Base-by-base conservation (phyloP, 2,888 invertebrate species). In the Plemyria rubiginata region DNA sequence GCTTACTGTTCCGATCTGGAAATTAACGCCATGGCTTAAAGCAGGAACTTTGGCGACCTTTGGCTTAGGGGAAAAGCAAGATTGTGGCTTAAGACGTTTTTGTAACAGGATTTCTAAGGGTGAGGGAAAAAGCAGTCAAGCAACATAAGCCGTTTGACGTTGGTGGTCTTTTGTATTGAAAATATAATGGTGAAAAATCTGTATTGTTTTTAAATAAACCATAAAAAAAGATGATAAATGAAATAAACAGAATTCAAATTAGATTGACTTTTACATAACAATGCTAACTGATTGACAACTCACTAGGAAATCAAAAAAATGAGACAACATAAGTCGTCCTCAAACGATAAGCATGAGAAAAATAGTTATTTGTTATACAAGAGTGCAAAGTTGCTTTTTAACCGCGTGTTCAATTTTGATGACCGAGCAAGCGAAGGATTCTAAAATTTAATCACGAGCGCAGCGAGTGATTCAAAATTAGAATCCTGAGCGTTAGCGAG, bases 1-100 rank as follows among this genome's bases (percentile, higher is more conserved):
- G 91, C 90, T 91, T 88, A 90, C 87, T 80, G 85, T 82, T 82
- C 84, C 79, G 82, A 81, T 84, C 81, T 85, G 85, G 82, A 88
- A 89, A 90, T 90, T 88, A 90, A 87, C 82, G 81, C 77, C 63
- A 65, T 67, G 80, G 82, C 73, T 70, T 77, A 85, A 86, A 78
- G 76, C 70, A 78, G 66, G 77, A 76, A 75, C 76, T 78, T 70
- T 58, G 62, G 74, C 74, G 75, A 68, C 62, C 65, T 57, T 60
- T 54, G 62, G 68, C 77, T 77, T 70, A 62, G 41, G 60, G 59
- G 36, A 60, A 77, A 76, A 73, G 36, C n/a, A 45, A 28, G 46
- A 54, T 70, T 54, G 50, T 12, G 41, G 15, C 22, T 52, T 28
- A n/a, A 16, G 12, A 12, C n/a, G 6, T 43, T 52, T 53, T 43